phyloP scores from a whole-genome alignment of 1,140 invertebrate species.

The Dendroctonus ponderosae region DNA sequence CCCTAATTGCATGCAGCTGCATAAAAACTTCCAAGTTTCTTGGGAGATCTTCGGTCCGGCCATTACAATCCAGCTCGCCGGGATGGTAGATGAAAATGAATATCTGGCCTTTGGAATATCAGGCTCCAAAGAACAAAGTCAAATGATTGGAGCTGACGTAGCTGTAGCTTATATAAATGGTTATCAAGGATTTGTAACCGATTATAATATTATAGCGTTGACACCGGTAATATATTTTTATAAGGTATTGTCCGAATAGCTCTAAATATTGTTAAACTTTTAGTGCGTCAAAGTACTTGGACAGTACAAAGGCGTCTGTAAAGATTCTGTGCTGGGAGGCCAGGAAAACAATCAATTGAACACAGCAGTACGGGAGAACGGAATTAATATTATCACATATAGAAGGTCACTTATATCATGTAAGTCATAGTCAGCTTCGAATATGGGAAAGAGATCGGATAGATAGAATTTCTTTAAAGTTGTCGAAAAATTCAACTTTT shows the following conservation, averaged over 20 bases:
- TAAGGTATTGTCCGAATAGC: background rate
- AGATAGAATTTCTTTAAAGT: no score
- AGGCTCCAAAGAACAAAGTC: slow-evolving; percentile 65
- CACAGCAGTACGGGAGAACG: slow-evolving; percentile 67
- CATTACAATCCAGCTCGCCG: slow-evolving; percentile 83
- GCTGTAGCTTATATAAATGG: slow-evolving; percentile 74
- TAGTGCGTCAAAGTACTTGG: slow-evolving; percentile 83
- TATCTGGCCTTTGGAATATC: slow-evolving; percentile 88
- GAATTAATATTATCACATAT: slow-evolving; percentile 77
- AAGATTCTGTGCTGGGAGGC: slow-evolving; percentile 74
- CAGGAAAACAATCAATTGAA: slow-evolving; percentile 75
- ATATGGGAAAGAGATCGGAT: no score
- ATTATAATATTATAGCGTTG: slow-evolving; percentile 84
- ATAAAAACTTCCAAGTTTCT: slow-evolving; percentile 77
- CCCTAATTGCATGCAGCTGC: slow-evolving; percentile 83
- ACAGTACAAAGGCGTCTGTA: slow-evolving; percentile 82
- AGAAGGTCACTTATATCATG: slow-evolving; percentile 69
- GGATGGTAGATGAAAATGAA: slow-evolving; percentile 71
- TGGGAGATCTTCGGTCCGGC: slow-evolving; percentile 91
- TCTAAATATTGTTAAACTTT: slow-evolving; percentile 8
- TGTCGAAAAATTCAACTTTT: no score
- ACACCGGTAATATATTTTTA: slow-evolving; percentile 62
- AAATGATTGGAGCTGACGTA: slow-evolving; percentile 86
- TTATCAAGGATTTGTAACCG: slow-evolving; percentile 68
- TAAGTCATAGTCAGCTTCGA: slow-evolving; percentile 51